Base-by-base conservation (phyloP, 1,140 invertebrate species). In the Tetragnatha versicolor region DNA sequence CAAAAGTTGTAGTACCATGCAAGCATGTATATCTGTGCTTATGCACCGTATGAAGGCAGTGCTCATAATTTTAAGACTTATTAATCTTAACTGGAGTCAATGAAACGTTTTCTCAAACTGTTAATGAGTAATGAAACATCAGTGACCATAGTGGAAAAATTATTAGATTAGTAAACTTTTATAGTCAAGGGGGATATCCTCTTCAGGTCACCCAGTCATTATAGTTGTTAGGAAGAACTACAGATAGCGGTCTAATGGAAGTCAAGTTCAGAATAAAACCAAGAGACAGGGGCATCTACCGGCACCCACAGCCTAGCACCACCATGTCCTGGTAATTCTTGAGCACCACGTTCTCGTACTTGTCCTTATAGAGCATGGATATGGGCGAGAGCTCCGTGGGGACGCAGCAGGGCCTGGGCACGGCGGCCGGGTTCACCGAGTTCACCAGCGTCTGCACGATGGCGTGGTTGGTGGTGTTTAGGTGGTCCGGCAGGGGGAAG, bases 261-360 rank as follows among this genome's bases (percentile, higher is more conserved):
- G n/a, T n/a, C n/a, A n/a, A n/a, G n/a, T n/a, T n/a, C n/a, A n/a
- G n/a, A n/a, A n/a, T n/a, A n/a, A n/a, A n/a, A n/a, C n/a, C n/a
- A n/a, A 14, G 42, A 51, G 9, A 51, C 25, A 58, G 7, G 31
- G 53, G 4, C 14, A 4, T 63, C 77, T 37, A 96, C 88, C 93
- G 92, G 88, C 95, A 97, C n/a, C 96, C 95, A 87, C 96, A 98
- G 35, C 93, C 93, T 79, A 93, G 89, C 65, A 97, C 95, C 80
- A 94, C 91, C 96, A 98, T 98, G 85, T 98, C 94, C 86, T 96
- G 93, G 87, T 98, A 98, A 88, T 96, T 97, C 88, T 98, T 98
- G 78, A 98, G 89, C 82, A 97, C 94, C 82, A 97, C 94, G 86
- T 94, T 96, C 85, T 94, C 92, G 85, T 93, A 91, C 85, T 95